phyloP scores from a whole-genome alignment of 2,888 invertebrate genomes.

The Nymphalis c-album region DNA sequence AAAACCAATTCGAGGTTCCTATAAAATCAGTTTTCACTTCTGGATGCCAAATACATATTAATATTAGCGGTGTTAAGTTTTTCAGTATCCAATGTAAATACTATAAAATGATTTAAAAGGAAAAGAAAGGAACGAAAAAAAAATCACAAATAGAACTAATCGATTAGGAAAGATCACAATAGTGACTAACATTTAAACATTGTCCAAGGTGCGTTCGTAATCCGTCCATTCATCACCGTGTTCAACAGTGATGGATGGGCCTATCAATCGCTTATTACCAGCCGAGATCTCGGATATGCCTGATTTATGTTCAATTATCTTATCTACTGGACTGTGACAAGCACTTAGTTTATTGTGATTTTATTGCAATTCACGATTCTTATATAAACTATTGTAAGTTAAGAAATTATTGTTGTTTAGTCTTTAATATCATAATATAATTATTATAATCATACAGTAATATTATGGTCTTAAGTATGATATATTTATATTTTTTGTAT shows the following conservation, averaged over 20 bases:
- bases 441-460: too few relatives aligned
- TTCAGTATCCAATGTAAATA: too few relatives aligned
- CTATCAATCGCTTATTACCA: slow-evolving; percentile 34
- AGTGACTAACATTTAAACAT: slow-evolving; percentile 5
- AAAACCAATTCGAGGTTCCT: too few relatives aligned
- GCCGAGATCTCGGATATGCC: slow-evolving; percentile 16
- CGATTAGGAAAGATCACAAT: not conserved
- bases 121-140: not conserved
- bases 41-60: too few relatives aligned
- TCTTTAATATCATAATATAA: too few relatives aligned
- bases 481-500: too few relatives aligned
- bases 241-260: slow-evolving; percentile 39
- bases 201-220: slow-evolving; percentile 24
- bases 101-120: too few relatives aligned
- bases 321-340: slow-evolving; percentile 27
- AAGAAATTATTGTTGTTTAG: not conserved
- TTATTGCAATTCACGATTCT: slow-evolving; percentile 7
- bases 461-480: too few relatives aligned
- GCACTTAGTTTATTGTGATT: slow-evolving; percentile 30
- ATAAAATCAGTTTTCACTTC: too few relatives aligned
- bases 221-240: slow-evolving; percentile 27
- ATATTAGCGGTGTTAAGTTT: too few relatives aligned
- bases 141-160: not conserved
- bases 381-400: slow-evolving; percentile 1
- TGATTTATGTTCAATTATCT: slow-evolving; percentile 37